phyloP scores from a whole-genome alignment of 2,797 vertebrate species.

The Chromis chromis region DNA sequence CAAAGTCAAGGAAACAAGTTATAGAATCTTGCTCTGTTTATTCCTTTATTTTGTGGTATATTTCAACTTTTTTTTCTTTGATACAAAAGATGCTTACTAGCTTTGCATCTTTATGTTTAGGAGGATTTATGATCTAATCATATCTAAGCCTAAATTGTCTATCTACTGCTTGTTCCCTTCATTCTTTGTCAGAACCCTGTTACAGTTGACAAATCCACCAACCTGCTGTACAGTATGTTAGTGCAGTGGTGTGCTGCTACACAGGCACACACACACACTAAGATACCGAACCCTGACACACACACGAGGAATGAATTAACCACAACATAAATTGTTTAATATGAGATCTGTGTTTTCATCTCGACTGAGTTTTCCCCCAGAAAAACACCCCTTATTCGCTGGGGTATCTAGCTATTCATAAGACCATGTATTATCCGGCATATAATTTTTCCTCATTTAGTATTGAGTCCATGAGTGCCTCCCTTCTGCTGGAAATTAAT shows the following conservation, averaged over 20 bases:
- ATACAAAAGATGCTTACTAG: not conserved
- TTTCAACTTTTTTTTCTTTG: slow-evolving; percentile 40
- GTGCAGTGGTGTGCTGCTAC: not conserved
- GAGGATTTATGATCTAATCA: slow-evolving; percentile 41
- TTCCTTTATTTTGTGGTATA: slow-evolving; percentile 37
- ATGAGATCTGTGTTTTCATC: slow-evolving; percentile 42
- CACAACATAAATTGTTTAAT: slow-evolving; percentile 37
- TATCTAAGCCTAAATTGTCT: slow-evolving; percentile 24
- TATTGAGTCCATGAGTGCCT: slow-evolving; percentile 66
- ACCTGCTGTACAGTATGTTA: slow-evolving; percentile 1
- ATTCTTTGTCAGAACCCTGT: slow-evolving; percentile 3
- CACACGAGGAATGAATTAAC: slow-evolving; percentile 40
- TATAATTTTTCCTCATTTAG: slow-evolving; percentile 74
- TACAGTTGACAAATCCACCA: slow-evolving; percentile 19
- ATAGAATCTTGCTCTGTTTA: slow-evolving; percentile 27
- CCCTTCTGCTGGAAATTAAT: slow-evolving; percentile 74
- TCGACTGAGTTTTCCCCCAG: slow-evolving; percentile 11
- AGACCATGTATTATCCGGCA: slow-evolving; percentile 38
- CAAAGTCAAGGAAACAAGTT: slow-evolving; percentile 71
- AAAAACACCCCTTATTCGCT: slow-evolving; percentile 44
- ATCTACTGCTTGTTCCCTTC: slow-evolving; percentile 19
- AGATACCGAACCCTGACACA: slow-evolving; percentile 20
- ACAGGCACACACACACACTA: slow-evolving; percentile 5
- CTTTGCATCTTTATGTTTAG: slow-evolving; percentile 21
- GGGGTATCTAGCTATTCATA: slow-evolving; percentile 53